Evolutionary conservation across 2,888 invertebrate species (phyloP).

Genomic region (Sminthurides aquaticus): DNA sequence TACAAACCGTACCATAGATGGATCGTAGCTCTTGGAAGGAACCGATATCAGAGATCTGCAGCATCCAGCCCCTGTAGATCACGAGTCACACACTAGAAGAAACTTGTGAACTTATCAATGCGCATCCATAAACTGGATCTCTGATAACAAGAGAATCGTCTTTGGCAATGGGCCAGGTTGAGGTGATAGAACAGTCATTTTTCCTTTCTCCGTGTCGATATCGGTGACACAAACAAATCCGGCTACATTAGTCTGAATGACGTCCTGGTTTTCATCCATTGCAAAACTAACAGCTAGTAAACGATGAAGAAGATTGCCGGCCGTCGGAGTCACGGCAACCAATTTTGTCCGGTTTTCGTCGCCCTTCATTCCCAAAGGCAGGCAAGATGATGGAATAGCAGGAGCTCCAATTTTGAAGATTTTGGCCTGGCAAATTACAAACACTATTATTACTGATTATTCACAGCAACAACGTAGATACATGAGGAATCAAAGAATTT

Average conservation of each 20-base stretch:
- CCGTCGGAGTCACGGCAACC: slow-evolving; percentile 65
- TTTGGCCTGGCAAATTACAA: slow-evolving; percentile 52
- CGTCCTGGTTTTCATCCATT: slow-evolving; percentile 70
- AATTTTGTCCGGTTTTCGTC: slow-evolving; percentile 86
- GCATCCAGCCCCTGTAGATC: too few relatives aligned
- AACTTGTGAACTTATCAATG: too few relatives aligned
- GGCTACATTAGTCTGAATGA: slow-evolving; percentile 76
- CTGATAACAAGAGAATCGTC: slow-evolving; percentile 75
- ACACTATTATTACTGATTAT: neutral
- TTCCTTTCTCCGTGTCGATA: slow-evolving; percentile 79
- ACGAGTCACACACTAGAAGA: too few relatives aligned
- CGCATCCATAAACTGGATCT: slow-evolving; percentile 90
- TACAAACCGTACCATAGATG: too few relatives aligned
- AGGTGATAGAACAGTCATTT: slow-evolving; percentile 81
- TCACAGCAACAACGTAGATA: neutral
- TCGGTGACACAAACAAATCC: slow-evolving; percentile 89
- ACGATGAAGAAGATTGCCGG: slow-evolving; percentile 70
- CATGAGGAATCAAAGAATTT: neutral
- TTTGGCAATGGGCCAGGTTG: slow-evolving; percentile 88
- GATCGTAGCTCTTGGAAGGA: too few relatives aligned
- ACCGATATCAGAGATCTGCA: too few relatives aligned
- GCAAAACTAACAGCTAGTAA: slow-evolving; percentile 83
- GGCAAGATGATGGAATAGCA: slow-evolving; percentile 84
- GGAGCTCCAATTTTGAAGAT: slow-evolving; percentile 93
- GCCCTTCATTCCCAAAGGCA: slow-evolving; percentile 91